Evolutionary conservation across 23 tunicate species (phyloP).

Genomic region (Trididemnum nubilum): DNA sequence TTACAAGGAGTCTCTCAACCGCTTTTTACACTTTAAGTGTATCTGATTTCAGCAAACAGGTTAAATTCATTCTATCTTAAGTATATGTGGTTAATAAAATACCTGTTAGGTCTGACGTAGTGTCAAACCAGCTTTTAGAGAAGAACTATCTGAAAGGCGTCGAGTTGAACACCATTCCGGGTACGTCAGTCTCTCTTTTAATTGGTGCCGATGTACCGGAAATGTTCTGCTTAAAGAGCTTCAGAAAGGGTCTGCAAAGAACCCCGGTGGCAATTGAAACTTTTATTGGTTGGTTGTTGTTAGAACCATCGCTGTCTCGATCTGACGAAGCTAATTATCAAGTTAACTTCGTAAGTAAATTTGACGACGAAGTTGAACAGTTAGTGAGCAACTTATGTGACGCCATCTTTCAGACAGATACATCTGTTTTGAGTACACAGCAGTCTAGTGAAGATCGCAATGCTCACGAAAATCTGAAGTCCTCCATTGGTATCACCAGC

Average conservation of each 20-base stretch:
- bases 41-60: background rate
- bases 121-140: background rate
- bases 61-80: background rate
- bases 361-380: background rate
- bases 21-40: background rate
- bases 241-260: background rate
- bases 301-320: background rate
- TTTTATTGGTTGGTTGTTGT: background rate
- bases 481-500: background rate
- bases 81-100: background rate
- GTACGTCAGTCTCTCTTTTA: background rate
- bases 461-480: background rate
- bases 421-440: background rate
- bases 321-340: background rate
- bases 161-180: background rate
- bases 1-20: background rate
- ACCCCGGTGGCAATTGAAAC: background rate
- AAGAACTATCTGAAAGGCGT: background rate
- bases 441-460: background rate
- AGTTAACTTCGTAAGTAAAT: background rate
- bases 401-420: background rate
- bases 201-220: conserved; percentile 5
- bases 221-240: background rate
- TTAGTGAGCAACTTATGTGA: background rate
- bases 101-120: background rate